Conservation (phyloP, 2,888 invertebrate species). For the Folsomia candida region DNA sequence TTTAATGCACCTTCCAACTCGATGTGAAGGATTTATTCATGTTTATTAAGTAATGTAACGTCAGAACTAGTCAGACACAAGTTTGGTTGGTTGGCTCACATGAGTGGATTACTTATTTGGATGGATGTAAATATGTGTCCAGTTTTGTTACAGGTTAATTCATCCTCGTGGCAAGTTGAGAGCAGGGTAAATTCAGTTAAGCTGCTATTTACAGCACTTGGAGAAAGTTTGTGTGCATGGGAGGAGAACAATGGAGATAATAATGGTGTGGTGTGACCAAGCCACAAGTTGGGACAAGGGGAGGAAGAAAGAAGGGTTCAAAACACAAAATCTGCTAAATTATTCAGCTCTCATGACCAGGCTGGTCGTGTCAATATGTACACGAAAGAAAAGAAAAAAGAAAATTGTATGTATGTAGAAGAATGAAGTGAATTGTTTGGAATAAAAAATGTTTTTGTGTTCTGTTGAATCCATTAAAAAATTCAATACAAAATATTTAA, state of each 20-base stretch:
- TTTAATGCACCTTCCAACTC: too few relatives aligned
- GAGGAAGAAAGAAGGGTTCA: slow-evolving; percentile 7
- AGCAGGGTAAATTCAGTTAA: not conserved
- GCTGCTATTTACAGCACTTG: not conserved
- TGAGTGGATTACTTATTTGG: not conserved
- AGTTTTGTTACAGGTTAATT: not conserved
- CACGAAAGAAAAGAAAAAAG: too few relatives aligned
- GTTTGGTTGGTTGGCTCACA: too few relatives aligned
- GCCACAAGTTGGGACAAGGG: too few relatives aligned
- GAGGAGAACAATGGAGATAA: not conserved
- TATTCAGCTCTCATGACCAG: slow-evolving; percentile 23
- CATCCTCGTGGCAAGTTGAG: not conserved
- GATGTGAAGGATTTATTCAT: too few relatives aligned
- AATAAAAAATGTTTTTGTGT: not conserved
- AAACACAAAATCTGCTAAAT: slow-evolving; percentile 23
- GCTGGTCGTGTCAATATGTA: too few relatives aligned
- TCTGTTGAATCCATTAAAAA: not conserved
- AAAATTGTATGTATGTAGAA: not conserved
- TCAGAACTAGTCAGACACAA: too few relatives aligned
- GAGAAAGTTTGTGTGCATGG: not conserved
- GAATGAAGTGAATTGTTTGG: not conserved
- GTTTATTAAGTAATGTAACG: too few relatives aligned
- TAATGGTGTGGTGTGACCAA: not conserved
- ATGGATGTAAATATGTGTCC: not conserved
- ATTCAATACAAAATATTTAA: too few relatives aligned